Conservation (phyloP, 2,797 vertebrate species). For the Helostoma temminkii region DNA sequence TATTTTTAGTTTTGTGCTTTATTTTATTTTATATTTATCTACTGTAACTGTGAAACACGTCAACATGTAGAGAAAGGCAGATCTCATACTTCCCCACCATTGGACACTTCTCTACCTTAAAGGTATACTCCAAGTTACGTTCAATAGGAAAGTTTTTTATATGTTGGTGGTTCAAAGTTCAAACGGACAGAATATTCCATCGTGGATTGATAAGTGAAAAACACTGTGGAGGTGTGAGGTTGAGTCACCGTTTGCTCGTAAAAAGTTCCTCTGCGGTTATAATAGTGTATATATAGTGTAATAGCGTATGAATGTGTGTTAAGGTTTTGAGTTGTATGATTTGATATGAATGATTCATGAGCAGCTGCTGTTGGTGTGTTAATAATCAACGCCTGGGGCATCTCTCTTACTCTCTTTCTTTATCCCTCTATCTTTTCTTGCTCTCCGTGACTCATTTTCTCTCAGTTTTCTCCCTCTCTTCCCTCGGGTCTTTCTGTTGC, state of each 20-base stretch:
- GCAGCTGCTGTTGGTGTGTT: slow-evolving; percentile 50
- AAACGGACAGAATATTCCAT: background rate
- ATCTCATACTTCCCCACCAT: background rate
- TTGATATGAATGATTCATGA: slow-evolving; percentile 61
- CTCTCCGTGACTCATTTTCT: slow-evolving; percentile 38
- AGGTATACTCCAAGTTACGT: background rate
- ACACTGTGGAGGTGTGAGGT: slow-evolving; percentile 7
- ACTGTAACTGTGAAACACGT: no score
- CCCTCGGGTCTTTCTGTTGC: slow-evolving; percentile 17
- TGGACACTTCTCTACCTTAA: background rate
- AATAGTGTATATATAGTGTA: no score
- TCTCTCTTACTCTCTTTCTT: slow-evolving; percentile 43
- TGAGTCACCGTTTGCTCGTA: slow-evolving; percentile 33
- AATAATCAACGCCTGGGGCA: slow-evolving; percentile 59
- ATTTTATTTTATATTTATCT: no score
- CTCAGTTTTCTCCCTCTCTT: background rate
- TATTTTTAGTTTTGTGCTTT: no score
- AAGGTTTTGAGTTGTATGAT: slow-evolving; percentile 28
- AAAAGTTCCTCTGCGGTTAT: slow-evolving; percentile 22
- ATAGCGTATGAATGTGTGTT: background rate
- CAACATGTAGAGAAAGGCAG: background rate
- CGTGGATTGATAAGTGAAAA: background rate
- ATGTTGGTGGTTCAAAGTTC: slow-evolving; percentile 1
- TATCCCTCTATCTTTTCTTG: slow-evolving; percentile 36
- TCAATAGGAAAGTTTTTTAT: background rate